Percentiles rank a stretch among this genome's conserved stretches.
Conservation (phyloP, 37 sponge, comb jelly and placozoan species). For the Corticium candelabrum region DNA sequence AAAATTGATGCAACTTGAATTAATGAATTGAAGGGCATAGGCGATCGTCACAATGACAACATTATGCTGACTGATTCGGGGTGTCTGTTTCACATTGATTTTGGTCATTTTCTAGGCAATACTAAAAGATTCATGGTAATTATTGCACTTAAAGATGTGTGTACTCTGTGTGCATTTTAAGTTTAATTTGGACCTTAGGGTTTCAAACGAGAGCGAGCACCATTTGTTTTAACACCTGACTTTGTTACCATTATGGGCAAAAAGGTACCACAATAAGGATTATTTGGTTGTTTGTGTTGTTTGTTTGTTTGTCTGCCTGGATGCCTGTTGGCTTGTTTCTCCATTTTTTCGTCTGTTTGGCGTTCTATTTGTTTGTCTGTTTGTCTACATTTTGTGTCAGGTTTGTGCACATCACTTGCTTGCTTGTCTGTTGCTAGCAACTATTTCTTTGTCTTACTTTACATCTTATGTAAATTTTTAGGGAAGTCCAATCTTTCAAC, state of each 20-base stretch:
- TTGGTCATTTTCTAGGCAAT: conserved; percentile 96
- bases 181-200: too few species aligned
- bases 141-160: too few species aligned
- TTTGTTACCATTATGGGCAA: conserved; percentile 92
- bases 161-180: too few species aligned
- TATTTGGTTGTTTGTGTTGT: too few species aligned
- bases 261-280: too few species aligned
- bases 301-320: too few species aligned
- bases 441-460: too few species aligned
- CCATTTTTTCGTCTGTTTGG: too few species aligned
- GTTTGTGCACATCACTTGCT: neutral
- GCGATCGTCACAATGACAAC: conserved; percentile 93
- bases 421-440: too few species aligned
- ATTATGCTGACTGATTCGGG: conserved; percentile 86
- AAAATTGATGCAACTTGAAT: neutral
- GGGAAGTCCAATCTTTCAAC: conserved; percentile 45
- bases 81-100: conserved; percentile 94
- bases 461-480: conserved; percentile 13
- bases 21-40: conserved; percentile 53
- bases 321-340: too few species aligned
- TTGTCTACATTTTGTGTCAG: neutral
- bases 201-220: conserved; percentile 85
- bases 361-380: too few species aligned
- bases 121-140: conserved; percentile 67
- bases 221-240: conserved; percentile 92